Evolutionary conservation across 37 sponge, comb jelly and placozoan species (phyloP), one percentile per base, ranked within the genome.

Genomic region (Chondrosia reniformis): DNA sequence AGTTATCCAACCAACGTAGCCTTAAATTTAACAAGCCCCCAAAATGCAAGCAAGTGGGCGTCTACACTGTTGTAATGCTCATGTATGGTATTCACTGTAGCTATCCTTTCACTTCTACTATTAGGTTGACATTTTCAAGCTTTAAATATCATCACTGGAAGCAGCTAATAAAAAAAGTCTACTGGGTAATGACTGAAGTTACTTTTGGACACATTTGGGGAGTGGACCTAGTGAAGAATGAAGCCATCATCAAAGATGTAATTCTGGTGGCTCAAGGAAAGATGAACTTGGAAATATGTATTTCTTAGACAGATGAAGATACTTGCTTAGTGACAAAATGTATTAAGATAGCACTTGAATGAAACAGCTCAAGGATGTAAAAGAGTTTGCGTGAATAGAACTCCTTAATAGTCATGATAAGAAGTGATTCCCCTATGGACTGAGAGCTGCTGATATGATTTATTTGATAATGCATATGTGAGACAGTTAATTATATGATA

Each of bases 71-170:
- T n/a, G n/a, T n/a, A n/a, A n/a, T n/a, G n/a, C n/a, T n/a, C n/a
- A n/a, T n/a, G n/a, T n/a, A n/a, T n/a, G n/a, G n/a, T n/a, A n/a
- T n/a, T n/a, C n/a, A n/a, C n/a, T n/a, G n/a, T n/a, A n/a, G n/a
- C n/a, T n/a, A n/a, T n/a, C n/a, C n/a, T n/a, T n/a, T n/a, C 74
- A 55, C 83, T 40, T 38, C 80, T 45, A 74, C 95, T 13, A 87
- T 90, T 25, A 91, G 89, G 46, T 85, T 98, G 54, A 98, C 94
- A 69, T 95, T 93, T 3, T 95, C 94, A 63, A 93, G 95, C 10
- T 83, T 98, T 64, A 93, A 93, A 62, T 95, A 95, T 57, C 87
- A 95, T 0, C 99, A 98, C 85, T 98, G 99, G 99, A 98, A 98
- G 76, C 80, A 90, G 32, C 84, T 98, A 56, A 86, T 86, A 82